A percentile compares a stretch with the other conserved stretches of the same genome.
These are phyloP conservation scores for Synanthedon vespiformis DNA, from an alignment of 2,888 invertebrate genomes.

Conservation along the genomic window DNA sequence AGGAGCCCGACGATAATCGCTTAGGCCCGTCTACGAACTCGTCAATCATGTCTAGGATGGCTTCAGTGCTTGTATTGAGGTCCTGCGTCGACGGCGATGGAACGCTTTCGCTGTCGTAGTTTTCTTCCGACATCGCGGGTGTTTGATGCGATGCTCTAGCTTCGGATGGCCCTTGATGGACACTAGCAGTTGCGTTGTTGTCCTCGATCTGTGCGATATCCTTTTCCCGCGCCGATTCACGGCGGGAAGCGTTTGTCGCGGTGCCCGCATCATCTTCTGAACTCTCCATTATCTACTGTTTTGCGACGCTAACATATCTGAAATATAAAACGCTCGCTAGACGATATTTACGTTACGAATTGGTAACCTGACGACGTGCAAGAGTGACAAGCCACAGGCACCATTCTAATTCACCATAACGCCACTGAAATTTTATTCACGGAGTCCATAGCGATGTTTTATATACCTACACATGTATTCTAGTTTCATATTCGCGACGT, in stretches of 20 bases:
- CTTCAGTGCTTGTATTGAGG: slow-evolving; percentile 63
- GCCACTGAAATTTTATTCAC: slow-evolving; percentile 60
- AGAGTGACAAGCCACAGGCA: slow-evolving; percentile 68
- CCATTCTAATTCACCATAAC: slow-evolving; percentile 71
- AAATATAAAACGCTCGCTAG: slow-evolving; percentile 64
- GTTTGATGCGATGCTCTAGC: slow-evolving; percentile 39
- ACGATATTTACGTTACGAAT: slow-evolving; percentile 66
- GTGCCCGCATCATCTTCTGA: slow-evolving; percentile 69
- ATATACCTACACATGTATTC: slow-evolving; percentile 68
- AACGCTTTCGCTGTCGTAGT: slow-evolving; percentile 59
- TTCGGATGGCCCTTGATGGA: slow-evolving; percentile 42
- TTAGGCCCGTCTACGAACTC: slow-evolving; percentile 63
- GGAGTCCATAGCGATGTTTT: slow-evolving; percentile 60
- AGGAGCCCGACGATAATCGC: slow-evolving; percentile 17
- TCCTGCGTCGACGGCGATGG: slow-evolving; percentile 59
- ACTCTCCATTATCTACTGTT: slow-evolving; percentile 71
- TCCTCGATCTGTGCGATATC: slow-evolving; percentile 52
- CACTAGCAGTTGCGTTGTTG: slow-evolving; percentile 51
- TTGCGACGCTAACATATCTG: slow-evolving; percentile 66
- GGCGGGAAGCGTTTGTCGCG: slow-evolving; percentile 66
- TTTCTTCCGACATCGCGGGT: slow-evolving; percentile 56
- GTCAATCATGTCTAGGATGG: slow-evolving; percentile 66
- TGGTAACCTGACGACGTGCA: slow-evolving; percentile 67
- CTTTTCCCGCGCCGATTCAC: slow-evolving; percentile 69
- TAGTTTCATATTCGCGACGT: slow-evolving; percentile 68